These are phyloP conservation scores for Pelvicachromis taeniatus DNA, from an alignment of 2,113 vertebrate genomes.

Conservation along the genomic window DNA sequence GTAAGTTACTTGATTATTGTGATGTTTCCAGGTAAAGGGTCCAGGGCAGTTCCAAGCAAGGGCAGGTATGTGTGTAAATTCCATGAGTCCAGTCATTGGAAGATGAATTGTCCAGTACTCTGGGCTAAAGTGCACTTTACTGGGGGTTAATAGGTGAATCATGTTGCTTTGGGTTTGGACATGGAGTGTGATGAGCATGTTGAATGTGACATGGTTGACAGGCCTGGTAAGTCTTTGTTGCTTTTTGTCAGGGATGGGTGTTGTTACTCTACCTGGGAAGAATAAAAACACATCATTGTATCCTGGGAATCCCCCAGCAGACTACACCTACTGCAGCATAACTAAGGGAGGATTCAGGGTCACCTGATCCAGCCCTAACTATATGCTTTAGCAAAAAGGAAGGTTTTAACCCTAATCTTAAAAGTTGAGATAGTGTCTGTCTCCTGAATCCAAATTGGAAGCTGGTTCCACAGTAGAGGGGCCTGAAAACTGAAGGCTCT, in stretches of 20 bases:
- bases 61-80: neutral
- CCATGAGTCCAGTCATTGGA: neutral
- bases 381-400: too few relatives aligned
- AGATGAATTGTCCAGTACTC: neutral
- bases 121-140: neutral
- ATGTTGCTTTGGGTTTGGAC: neutral
- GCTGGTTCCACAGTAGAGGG: too few relatives aligned
- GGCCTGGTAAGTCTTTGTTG: neutral
- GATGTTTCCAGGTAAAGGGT: neutral
- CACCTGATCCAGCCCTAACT: too few relatives aligned
- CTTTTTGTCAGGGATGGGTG: neutral
- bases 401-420: too few relatives aligned
- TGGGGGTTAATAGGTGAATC: neutral
- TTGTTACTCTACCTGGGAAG: neutral
- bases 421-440: too few relatives aligned
- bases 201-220: neutral
- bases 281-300: neutral
- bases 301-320: accelerated
- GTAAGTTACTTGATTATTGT: neutral
- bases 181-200: neutral
- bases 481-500: too few relatives aligned
- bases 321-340: neutral
- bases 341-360: too few relatives aligned
- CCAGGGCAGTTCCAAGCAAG: neutral
- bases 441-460: too few relatives aligned